Percentiles rank a stretch among this genome's conserved stretches.
These are phyloP conservation scores for Heliconius hewitsoni DNA, from an alignment of 1,140 invertebrate species.

Conservation along the genomic window DNA sequence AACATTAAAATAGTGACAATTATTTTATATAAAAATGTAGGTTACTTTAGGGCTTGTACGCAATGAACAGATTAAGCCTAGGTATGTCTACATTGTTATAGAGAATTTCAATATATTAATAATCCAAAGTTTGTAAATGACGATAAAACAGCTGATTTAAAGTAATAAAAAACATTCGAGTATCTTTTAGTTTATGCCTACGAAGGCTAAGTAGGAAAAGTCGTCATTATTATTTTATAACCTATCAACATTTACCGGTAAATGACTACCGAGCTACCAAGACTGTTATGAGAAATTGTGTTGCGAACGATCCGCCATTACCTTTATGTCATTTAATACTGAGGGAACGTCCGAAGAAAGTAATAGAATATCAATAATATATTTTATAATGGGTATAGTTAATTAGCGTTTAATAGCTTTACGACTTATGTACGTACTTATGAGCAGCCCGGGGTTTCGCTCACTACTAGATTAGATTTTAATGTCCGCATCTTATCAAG, in stretches of 20 bases:
- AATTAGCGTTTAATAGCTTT: slow-evolving; percentile 11
- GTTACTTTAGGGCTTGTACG: too few species aligned
- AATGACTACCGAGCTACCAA: slow-evolving; percentile 2
- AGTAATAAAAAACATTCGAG: slow-evolving; percentile 17
- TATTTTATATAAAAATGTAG: too few species aligned
- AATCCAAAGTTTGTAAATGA: not conserved
- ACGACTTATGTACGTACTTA: slow-evolving; percentile 1
- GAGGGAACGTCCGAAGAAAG: not conserved
- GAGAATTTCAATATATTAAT: not conserved
- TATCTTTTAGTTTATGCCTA: slow-evolving; percentile 20
- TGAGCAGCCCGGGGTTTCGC: not conserved
- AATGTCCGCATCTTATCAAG: not conserved
- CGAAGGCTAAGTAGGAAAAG: slow-evolving; percentile 44
- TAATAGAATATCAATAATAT: slow-evolving; percentile 10
- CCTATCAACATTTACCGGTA: slow-evolving; percentile 28
- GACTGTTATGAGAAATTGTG: not conserved
- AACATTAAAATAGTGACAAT: too few species aligned
- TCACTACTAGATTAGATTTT: not conserved
- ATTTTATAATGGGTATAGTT: slow-evolving; percentile 7
- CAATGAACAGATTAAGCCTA: too few species aligned
- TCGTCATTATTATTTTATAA: slow-evolving; percentile 50
- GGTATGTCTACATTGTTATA: not conserved
- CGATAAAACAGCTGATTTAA: not conserved
- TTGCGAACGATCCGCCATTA: slow-evolving; percentile 6
- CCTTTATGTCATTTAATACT: slow-evolving; percentile 8